Evolutionary conservation across 2,113 vertebrate genomes (phyloP).

Genomic region (Merops nubicus): DNA sequence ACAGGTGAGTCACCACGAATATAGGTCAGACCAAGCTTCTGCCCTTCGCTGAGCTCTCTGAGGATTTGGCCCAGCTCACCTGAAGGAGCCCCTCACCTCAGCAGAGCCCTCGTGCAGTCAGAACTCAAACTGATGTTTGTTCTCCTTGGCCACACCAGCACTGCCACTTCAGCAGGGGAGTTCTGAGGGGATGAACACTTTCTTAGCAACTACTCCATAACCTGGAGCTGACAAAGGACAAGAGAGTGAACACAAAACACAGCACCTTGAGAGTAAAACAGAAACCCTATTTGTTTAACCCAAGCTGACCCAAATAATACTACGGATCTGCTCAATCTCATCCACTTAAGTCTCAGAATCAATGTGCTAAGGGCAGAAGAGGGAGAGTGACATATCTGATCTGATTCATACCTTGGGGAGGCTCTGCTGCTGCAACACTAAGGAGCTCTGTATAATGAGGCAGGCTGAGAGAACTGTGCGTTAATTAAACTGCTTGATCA

Average conservation of each 20-base stretch:
- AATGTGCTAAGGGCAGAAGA: background rate
- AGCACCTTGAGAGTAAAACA: background rate
- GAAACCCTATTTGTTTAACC: background rate
- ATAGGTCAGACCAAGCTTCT: background rate
- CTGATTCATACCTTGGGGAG: background rate
- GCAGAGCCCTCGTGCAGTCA: background rate
- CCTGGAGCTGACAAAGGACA: background rate
- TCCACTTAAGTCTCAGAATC: background rate
- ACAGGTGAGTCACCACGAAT: background rate
- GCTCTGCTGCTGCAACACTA: background rate
- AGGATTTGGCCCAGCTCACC: background rate
- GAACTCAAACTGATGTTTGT: background rate
- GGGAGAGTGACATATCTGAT: background rate
- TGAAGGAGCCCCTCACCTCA: background rate
- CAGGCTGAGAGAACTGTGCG: background rate
- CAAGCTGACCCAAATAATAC: background rate
- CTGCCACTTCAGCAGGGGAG: background rate
- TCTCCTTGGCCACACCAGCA: background rate
- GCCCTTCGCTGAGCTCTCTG: background rate
- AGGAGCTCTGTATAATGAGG: background rate
- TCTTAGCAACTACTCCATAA: background rate
- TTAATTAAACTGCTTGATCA: background rate
- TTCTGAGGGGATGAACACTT: background rate
- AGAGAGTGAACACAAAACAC: background rate
- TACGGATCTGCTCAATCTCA: background rate